Conservation (phyloP, 2,888 invertebrate species). For the Orthosia incerta region DNA sequence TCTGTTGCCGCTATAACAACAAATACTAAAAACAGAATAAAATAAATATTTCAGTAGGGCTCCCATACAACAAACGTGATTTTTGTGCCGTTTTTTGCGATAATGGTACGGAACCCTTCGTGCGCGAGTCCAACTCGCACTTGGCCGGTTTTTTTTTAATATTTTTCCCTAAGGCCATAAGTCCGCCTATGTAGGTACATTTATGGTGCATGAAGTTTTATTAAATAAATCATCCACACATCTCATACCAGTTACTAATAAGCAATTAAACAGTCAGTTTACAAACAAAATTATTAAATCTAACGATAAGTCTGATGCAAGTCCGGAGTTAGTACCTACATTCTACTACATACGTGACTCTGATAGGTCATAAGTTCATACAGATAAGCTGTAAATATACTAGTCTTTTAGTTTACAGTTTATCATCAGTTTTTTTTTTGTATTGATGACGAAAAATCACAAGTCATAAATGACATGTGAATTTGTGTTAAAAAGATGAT, state of each 20-base stretch:
- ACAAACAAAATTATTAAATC: conserved; percentile 30
- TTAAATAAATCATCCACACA: no score
- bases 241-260: not conserved
- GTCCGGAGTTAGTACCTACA: conserved; percentile 22
- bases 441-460: not conserved
- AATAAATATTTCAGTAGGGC: no score
- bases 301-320: conserved; percentile 58
- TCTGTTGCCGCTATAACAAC: no score
- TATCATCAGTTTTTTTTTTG: conserved; percentile 39
- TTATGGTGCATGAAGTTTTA: no score
- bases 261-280: conserved; percentile 7
- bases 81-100: no score
- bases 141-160: no score
- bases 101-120: no score
- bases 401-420: conserved; percentile 32
- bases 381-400: conserved; percentile 46
- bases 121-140: no score
- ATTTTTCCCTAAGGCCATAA: no score
- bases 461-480: conserved; percentile 37
- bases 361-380: conserved; percentile 45
- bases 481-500: conserved; percentile 8
- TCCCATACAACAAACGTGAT: no score
- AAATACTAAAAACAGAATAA: no score
- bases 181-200: no score
- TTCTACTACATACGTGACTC: conserved; percentile 39